Evolutionary conservation across 2,113 vertebrate genomes (phyloP).

Genomic region (Macquaria australasica): DNA sequence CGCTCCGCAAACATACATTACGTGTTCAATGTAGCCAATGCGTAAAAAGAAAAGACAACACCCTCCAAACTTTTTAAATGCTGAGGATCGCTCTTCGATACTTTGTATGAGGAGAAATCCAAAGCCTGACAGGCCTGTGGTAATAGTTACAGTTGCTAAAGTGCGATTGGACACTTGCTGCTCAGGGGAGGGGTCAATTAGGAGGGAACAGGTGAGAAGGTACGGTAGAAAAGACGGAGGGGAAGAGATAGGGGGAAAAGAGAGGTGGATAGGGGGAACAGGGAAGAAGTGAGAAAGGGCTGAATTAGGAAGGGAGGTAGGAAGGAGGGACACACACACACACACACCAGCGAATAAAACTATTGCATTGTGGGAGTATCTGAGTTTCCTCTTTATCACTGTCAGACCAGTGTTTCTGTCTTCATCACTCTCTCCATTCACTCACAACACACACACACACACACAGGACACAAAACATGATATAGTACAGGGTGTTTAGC

Average conservation of each 20-base stretch:
- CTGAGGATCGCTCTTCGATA: not conserved
- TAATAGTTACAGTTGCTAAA: not conserved
- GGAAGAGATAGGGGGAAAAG: not conserved
- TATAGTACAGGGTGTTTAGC: conserved; percentile 26
- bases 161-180: not conserved
- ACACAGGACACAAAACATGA: conserved; percentile 13
- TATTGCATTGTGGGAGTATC: not conserved
- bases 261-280: not conserved
- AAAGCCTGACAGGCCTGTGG: not conserved
- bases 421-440: conserved; percentile 25
- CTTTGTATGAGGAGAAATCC: not conserved
- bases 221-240: not conserved
- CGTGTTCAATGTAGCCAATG: no score
- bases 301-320: not conserved
- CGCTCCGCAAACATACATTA: no score
- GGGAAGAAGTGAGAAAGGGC: not conserved
- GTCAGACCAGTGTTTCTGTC: conserved; percentile 15
- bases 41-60: not conserved
- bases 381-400: conserved; percentile 28
- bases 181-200: not conserved
- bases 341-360: not conserved
- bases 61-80: not conserved
- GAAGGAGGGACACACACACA: not conserved
- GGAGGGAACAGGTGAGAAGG: not conserved
- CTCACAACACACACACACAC: conserved; percentile 23